These are phyloP conservation scores for Calycopis cecrops DNA, from an alignment of 1,140 invertebrate genomes.

Conservation along the genomic window DNA sequence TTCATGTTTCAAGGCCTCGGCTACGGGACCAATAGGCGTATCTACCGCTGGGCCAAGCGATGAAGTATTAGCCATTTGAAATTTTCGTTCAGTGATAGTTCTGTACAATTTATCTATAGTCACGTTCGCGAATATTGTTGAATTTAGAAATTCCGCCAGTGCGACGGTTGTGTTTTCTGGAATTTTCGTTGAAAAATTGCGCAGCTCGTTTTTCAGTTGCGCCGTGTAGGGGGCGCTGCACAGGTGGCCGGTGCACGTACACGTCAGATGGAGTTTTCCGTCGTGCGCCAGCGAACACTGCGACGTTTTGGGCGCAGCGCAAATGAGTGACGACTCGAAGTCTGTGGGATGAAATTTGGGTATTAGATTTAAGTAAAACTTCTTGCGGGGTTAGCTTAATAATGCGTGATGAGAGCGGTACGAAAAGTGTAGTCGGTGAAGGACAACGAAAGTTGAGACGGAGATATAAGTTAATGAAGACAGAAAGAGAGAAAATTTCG, in stretches of 20 bases:
- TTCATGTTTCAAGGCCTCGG: conserved; percentile 51
- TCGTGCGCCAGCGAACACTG: conserved; percentile 43
- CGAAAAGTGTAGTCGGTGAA: no score
- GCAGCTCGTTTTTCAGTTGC: conserved; percentile 39
- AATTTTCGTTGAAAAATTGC: conserved; percentile 39
- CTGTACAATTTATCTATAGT: conserved; percentile 31
- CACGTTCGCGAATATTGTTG: conserved; percentile 37
- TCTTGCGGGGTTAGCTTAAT: no score
- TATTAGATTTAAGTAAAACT: no score
- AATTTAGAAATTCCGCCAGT: conserved; percentile 47
- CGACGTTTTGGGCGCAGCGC: conserved; percentile 29
- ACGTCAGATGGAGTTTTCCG: conserved; percentile 38
- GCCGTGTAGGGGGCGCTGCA: conserved; percentile 51
- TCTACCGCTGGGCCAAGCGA: background rate
- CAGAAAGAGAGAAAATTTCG: no score
- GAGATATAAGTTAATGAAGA: no score
- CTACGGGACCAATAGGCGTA: conserved; percentile 27
- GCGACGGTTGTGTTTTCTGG: conserved; percentile 32
- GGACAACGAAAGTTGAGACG: no score
- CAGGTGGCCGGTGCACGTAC: conserved; percentile 41
- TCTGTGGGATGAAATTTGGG: conserved; percentile 31
- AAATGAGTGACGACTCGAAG: conserved; percentile 44
- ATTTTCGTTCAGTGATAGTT: conserved; percentile 18
- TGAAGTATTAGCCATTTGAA: background rate
- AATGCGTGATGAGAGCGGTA: no score